phyloP scores from a whole-genome alignment of 1,140 invertebrate genomes.

The Sweltsa coloradensis region DNA sequence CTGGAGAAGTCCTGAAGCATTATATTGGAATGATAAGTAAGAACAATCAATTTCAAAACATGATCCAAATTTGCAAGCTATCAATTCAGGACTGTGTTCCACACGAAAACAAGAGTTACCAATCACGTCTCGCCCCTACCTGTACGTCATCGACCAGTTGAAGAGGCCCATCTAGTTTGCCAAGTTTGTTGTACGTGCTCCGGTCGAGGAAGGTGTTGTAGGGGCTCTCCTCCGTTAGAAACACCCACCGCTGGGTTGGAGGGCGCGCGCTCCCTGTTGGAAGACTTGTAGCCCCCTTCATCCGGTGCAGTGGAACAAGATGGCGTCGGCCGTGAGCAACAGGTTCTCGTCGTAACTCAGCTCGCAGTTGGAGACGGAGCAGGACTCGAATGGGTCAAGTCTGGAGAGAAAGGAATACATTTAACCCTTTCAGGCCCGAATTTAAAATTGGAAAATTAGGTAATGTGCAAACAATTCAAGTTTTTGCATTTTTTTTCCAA shows the following conservation, averaged over 20 bases:
- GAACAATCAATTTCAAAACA: too few relatives aligned
- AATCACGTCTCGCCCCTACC: too few relatives aligned
- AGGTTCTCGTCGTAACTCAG: conserved; percentile 33
- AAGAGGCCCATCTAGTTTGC: conserved; percentile 42
- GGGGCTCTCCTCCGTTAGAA: conserved; percentile 46
- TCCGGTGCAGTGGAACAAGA: conserved; percentile 43
- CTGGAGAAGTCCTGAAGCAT: too few relatives aligned
- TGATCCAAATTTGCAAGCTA: too few relatives aligned
- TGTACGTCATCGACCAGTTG: conserved; percentile 69
- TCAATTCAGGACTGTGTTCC: too few relatives aligned
- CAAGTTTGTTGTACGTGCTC: conserved; percentile 22
- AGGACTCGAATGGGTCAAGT: conserved; percentile 37
- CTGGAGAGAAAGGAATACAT: conserved; percentile 17
- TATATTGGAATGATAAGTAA: too few relatives aligned
- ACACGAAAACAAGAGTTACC: too few relatives aligned
- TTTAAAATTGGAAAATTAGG: not conserved
- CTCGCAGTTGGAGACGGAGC: conserved; percentile 39
- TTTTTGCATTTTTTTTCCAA: not conserved
- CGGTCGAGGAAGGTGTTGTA: conserved; percentile 33
- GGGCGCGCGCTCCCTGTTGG: conserved; percentile 23
- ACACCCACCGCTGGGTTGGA: conserved; percentile 43
- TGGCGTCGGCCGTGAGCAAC: conserved; percentile 34
- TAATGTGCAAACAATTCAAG: conserved; percentile 2
- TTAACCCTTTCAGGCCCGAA: not conserved
- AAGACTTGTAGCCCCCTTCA: conserved; percentile 24